A percentile compares a stretch with the other conserved stretches of the same genome.
Evolutionary conservation across 92 coral and sea anemone species (phyloP).

Genomic region (Virgularia gustaviana): DNA sequence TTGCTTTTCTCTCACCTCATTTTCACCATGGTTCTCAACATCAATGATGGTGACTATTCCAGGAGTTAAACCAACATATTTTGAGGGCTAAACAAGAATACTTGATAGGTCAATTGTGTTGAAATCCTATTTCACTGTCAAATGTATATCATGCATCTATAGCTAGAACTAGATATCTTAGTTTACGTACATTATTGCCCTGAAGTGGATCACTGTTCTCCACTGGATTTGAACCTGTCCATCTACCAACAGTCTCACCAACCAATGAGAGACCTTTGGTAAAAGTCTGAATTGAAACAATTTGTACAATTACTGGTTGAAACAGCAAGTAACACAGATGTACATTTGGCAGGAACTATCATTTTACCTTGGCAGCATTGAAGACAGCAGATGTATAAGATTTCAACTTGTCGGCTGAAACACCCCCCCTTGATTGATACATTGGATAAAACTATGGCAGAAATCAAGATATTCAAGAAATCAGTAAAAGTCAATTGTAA

Average conservation of each 20-base stretch:
- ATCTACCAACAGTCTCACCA: conserved; percentile 96
- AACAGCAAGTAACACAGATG: neutral
- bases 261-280: neutral
- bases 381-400: conserved; percentile 95
- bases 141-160: too few relatives aligned
- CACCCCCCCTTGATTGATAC: conserved; percentile 96
- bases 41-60: conserved; percentile 92
- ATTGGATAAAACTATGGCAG: conserved; percentile 73
- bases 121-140: too few relatives aligned
- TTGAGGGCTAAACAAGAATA: too few relatives aligned
- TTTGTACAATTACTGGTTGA: too few relatives aligned
- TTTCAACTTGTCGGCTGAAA: conserved; percentile 85
- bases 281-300: neutral
- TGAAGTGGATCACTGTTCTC: conserved; percentile 60
- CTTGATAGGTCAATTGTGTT: too few relatives aligned
- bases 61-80: too few relatives aligned
- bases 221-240: conserved; percentile 75
- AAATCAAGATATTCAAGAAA: too few relatives aligned
- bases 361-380: conserved; percentile 90
- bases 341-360: neutral
- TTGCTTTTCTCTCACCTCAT: too few relatives aligned
- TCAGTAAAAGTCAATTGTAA: too few relatives aligned
- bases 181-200: conserved; percentile 27
- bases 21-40: conserved; percentile 60
- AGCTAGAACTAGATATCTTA: too few relatives aligned